These are phyloP conservation scores for Bombus pascuorum DNA, from an alignment of 1,140 invertebrate genomes.

Conservation along the genomic window DNA sequence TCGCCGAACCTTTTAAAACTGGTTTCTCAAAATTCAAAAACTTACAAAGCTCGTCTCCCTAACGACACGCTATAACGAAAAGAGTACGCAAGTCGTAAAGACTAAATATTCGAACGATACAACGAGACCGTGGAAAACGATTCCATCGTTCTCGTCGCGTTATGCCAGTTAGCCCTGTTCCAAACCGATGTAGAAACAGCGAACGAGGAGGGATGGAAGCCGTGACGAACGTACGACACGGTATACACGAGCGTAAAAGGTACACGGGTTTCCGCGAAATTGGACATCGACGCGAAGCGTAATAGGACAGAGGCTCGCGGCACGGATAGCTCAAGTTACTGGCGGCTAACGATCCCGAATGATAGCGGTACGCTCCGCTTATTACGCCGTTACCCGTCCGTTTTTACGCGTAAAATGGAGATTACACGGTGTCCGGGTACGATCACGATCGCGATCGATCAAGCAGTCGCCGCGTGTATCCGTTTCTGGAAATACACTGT, in stretches of 20 bases:
- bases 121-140: not conserved
- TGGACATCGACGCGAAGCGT: conserved; percentile 34
- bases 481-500: not conserved
- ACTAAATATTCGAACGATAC: not conserved
- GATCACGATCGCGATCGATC: conserved; percentile 28
- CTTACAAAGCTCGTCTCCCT: fast-evolving
- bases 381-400: conserved; percentile 33
- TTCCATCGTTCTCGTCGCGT: not conserved
- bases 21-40: not conserved
- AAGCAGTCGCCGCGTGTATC: conserved; percentile 11
- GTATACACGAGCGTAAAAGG: conserved; percentile 34
- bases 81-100: not conserved
- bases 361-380: conserved; percentile 34
- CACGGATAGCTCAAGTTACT: conserved; percentile 34
- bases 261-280: conserved; percentile 36
- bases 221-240: conserved; percentile 35
- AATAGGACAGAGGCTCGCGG: conserved; percentile 23
- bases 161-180: not conserved
- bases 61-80: not conserved
- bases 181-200: not conserved
- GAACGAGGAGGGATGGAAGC: not conserved
- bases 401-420: conserved; percentile 37
- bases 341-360: conserved; percentile 37
- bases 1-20: not conserved
- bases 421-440: conserved; percentile 37